phyloP scores from a whole-genome alignment of 1,140 invertebrate genomes.

The Lerema accius region DNA sequence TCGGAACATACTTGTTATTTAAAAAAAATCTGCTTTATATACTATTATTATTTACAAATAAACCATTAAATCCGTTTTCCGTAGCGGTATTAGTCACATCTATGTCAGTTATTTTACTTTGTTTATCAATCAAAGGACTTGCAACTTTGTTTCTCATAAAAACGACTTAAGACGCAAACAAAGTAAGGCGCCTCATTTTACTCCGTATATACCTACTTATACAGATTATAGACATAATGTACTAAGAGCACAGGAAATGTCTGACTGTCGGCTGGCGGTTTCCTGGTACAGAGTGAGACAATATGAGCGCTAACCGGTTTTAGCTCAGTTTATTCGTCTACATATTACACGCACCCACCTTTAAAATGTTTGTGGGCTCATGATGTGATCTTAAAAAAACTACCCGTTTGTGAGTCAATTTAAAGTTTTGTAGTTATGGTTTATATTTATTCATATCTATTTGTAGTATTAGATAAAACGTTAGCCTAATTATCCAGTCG shows the following conservation, averaged over 20 bases:
- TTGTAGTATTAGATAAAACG: too few species aligned
- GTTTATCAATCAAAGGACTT: background rate
- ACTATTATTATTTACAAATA: too few species aligned
- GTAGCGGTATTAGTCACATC: background rate
- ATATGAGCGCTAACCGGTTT: conserved; percentile 74
- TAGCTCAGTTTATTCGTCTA: conserved; percentile 60
- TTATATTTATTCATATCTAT: too few species aligned
- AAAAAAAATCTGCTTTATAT: too few species aligned
- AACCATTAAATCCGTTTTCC: background rate
- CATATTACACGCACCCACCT: conserved; percentile 19
- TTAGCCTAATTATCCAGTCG: too few species aligned
- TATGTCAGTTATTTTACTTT: background rate
- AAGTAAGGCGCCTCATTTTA: conserved; percentile 21
- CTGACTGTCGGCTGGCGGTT: conserved; percentile 62
- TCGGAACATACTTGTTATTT: conserved; percentile 10
- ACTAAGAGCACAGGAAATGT: conserved; percentile 66
- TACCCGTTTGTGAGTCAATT: background rate
- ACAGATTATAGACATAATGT: conserved; percentile 4
- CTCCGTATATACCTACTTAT: conserved; percentile 11
- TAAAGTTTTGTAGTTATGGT: background rate
- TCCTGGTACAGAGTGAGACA: conserved; percentile 72
- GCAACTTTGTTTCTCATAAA: background rate
- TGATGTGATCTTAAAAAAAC: conserved; percentile 5
- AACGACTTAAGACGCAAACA: conserved; percentile 5
- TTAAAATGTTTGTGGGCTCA: conserved; percentile 6